A percentile compares a stretch with the other conserved stretches of the same genome.
Conservation (phyloP, 1,140 invertebrate genomes). For the Euura lappo region DNA sequence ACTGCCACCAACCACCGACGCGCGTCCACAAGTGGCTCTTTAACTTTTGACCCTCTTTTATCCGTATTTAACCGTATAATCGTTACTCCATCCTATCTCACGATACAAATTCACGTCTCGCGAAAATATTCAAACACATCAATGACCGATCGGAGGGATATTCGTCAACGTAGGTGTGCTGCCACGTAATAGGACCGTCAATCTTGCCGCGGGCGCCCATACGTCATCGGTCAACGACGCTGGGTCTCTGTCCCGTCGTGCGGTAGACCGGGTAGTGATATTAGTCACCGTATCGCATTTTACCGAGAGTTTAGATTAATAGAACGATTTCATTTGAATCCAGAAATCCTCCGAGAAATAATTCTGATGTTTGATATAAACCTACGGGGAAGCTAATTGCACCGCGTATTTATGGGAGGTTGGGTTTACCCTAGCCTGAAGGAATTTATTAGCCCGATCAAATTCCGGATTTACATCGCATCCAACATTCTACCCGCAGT, state of each 20-base stretch:
- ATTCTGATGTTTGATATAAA: too few species aligned
- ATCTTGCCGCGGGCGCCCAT: constrained; percentile 57
- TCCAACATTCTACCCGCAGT: too few species aligned
- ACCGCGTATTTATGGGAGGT: neutral
- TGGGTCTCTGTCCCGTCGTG: neutral
- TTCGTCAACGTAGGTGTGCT: too few species aligned
- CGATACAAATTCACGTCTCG: neutral
- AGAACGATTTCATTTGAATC: too few species aligned
- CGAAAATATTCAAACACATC: too few species aligned
- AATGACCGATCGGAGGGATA: too few species aligned
- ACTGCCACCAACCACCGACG: constrained; percentile 45
- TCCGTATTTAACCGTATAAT: constrained; percentile 59
- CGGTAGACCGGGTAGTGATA: constrained; percentile 13
- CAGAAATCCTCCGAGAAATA: too few species aligned
- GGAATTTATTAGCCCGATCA: neutral
- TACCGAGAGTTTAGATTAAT: neutral
- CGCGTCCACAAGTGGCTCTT: constrained; percentile 62
- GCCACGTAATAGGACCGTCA: constrained; percentile 42
- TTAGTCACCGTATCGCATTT: neutral
- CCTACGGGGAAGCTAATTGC: neutral
- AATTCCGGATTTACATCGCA: neutral
- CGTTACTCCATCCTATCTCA: constrained; percentile 26
- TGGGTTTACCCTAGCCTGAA: neutral
- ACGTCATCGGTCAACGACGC: constrained; percentile 52
- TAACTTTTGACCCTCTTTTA: constrained; percentile 61